Percentiles rank a stretch among this genome's conserved stretches.
These are phyloP conservation scores for Macquaria australasica DNA, from an alignment of 2,113 vertebrate genomes.

Conservation along the genomic window DNA sequence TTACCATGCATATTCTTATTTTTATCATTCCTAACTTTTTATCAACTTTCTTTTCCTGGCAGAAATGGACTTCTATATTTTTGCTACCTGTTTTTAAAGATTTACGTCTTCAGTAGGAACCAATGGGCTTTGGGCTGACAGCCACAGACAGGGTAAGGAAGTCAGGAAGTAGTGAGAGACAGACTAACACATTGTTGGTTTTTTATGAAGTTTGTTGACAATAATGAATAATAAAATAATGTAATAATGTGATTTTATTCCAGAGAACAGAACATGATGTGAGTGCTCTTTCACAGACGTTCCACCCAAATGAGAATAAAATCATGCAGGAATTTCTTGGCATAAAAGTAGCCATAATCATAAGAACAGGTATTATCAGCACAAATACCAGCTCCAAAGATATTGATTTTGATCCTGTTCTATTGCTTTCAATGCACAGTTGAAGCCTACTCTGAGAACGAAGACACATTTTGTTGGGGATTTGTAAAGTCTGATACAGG, in stretches of 20 bases:
- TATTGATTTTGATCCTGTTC: background rate
- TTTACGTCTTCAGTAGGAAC: too few species aligned
- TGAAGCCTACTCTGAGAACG: background rate
- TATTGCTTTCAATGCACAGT: background rate
- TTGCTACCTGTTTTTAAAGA: too few species aligned
- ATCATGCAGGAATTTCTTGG: background rate
- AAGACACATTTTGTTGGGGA: background rate
- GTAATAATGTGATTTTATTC: background rate
- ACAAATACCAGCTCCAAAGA: conserved; percentile 1
- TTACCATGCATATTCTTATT: too few species aligned
- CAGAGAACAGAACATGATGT: background rate
- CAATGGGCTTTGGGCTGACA: too few species aligned
- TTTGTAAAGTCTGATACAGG: background rate
- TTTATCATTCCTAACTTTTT: too few species aligned
- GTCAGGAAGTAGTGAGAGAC: background rate
- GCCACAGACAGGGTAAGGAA: too few species aligned
- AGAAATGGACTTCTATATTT: too few species aligned
- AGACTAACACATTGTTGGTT: background rate
- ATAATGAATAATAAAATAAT: background rate
- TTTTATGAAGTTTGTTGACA: background rate
- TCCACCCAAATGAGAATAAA: background rate
- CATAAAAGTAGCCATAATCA: background rate
- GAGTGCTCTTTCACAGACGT: background rate
- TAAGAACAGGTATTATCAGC: background rate
- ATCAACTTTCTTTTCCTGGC: too few species aligned